A percentile compares a stretch with the other conserved stretches of the same genome.
Conservation (phyloP, 2,113 vertebrate genomes). For the Corvus hawaiiensis region DNA sequence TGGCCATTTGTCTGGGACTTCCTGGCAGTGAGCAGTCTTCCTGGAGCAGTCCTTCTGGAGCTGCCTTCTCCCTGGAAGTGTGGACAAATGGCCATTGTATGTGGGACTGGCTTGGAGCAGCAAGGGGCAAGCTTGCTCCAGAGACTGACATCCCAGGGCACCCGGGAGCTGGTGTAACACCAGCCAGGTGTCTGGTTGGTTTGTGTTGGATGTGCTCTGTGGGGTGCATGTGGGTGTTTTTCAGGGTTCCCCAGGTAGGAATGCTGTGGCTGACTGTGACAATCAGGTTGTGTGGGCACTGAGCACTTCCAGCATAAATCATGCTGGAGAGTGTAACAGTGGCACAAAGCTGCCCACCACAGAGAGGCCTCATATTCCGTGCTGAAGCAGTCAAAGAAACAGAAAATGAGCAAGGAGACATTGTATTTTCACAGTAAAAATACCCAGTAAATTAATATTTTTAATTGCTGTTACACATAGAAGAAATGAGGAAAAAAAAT, state of each 20-base stretch:
- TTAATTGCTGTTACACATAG: constrained; percentile 55
- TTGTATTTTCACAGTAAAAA: not conserved
- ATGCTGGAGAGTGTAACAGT: not conserved
- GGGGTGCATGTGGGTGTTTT: not conserved
- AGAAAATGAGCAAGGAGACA: not conserved
- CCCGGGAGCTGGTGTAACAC: rapidly evolving
- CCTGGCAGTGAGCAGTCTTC: not conserved
- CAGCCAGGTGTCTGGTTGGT: not conserved
- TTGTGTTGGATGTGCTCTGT: not conserved
- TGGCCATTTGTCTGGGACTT: not conserved
- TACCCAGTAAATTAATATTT: constrained; percentile 43
- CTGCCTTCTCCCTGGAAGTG: not conserved
- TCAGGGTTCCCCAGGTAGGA: not conserved
- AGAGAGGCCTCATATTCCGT: not conserved
- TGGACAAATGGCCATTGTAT: not conserved
- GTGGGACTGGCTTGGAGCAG: not conserved
- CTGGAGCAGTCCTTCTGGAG: not conserved
- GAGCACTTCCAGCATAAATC: not conserved
- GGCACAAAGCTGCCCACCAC: not conserved
- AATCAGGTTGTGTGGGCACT: not conserved
- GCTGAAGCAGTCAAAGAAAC: not conserved
- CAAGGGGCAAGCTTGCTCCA: not conserved
- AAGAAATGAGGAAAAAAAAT: constrained; percentile 44
- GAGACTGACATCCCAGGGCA: not conserved
- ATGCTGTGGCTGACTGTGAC: not conserved